phyloP scores from a whole-genome alignment of 1,140 invertebrate genomes.

The Caenorhabditis tropicalis region DNA sequence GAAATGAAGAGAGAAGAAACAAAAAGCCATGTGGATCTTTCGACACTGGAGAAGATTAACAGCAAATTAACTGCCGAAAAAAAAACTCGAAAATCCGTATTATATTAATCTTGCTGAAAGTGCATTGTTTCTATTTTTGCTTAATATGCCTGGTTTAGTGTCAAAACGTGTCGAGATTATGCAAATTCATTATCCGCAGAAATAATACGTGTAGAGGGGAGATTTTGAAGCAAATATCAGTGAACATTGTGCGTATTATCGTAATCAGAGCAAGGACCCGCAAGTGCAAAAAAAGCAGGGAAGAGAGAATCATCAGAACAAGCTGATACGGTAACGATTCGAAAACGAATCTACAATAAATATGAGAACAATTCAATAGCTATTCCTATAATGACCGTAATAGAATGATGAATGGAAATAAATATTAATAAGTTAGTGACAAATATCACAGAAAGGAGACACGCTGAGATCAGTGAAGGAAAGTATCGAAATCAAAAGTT shows the following conservation, averaged over 20 bases:
- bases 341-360: neutral
- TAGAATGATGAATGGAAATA: neutral
- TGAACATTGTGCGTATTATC: neutral
- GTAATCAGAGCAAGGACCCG: neutral
- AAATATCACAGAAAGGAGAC: neutral
- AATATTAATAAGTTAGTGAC: neutral
- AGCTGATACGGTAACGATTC: slow-evolving; percentile 11
- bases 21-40: neutral
- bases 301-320: neutral
- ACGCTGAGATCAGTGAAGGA: neutral
- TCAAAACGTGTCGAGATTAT: slow-evolving; percentile 33
- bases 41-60: neutral
- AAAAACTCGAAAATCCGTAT: neutral
- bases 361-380: neutral
- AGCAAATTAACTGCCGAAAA: neutral
- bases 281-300: neutral
- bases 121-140: slow-evolving; percentile 1
- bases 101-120: slow-evolving; percentile 10
- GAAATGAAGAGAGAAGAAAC: neutral
- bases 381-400: neutral
- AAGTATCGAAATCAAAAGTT: neutral
- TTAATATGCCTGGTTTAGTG: neutral
- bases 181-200: slow-evolving; percentile 19
- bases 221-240: neutral
- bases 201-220: slow-evolving; percentile 16